Evolutionary conservation across 2,113 vertebrate species (phyloP).

Genomic region (Gavia stellata): DNA sequence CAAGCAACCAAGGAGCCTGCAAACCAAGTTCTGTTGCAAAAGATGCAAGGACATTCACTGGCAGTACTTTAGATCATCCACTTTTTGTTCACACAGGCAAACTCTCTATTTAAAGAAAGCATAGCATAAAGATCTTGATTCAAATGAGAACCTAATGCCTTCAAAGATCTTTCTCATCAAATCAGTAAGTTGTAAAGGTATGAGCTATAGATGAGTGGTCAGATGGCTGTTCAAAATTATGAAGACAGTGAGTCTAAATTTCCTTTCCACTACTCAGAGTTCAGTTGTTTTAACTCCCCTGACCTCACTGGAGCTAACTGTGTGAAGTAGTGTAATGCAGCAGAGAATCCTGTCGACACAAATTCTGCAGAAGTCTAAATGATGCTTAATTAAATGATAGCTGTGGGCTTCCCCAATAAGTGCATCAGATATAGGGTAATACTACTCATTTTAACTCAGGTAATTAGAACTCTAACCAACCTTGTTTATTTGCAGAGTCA

Average conservation of each 20-base stretch:
- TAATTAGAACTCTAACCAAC: neutral
- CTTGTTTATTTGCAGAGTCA: neutral
- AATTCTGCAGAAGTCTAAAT: neutral
- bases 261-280: neutral
- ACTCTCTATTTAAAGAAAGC: neutral
- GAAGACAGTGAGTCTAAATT: neutral
- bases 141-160: neutral
- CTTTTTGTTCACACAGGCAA: neutral
- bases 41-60: neutral
- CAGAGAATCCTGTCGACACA: neutral
- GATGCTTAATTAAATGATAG: neutral
- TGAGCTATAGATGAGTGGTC: neutral
- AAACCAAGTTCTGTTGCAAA: neutral
- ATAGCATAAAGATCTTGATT: neutral
- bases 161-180: neutral
- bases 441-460: neutral
- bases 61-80: neutral
- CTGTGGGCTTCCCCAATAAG: neutral
- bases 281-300: neutral
- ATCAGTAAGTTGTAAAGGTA: neutral
- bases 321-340: neutral
- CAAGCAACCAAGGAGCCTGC: neutral
- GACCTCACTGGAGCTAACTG: neutral
- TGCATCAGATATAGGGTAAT: neutral
- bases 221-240: neutral